Evolutionary conservation across 1,140 invertebrate genomes (phyloP).

Genomic region (Cyphomyrmex costatus): DNA sequence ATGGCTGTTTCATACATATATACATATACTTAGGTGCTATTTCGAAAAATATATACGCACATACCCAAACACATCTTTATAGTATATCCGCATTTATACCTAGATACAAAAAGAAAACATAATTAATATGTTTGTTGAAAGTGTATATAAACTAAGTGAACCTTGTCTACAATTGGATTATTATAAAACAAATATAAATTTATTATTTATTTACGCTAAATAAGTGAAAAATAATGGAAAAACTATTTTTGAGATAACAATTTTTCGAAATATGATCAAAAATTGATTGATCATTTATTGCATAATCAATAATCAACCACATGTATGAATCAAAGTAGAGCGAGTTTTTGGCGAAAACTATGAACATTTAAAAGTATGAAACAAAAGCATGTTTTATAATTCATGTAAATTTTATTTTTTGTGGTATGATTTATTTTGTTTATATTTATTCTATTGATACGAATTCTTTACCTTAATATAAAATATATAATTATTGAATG

Average conservation of each 20-base stretch:
- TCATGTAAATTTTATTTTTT: not conserved
- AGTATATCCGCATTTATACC: slow-evolving; percentile 36
- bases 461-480: not conserved
- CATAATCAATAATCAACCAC: not conserved
- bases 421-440: not conserved
- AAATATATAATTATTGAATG: not conserved
- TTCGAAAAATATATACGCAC: not conserved
- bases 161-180: not conserved
- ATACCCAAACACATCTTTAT: not conserved
- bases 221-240: slow-evolving; percentile 5
- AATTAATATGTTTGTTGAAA: not conserved
- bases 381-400: not conserved
- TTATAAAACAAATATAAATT: not conserved
- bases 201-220: not conserved
- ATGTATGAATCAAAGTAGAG: not conserved
- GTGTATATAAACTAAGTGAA: slow-evolving; percentile 42
- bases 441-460: not conserved
- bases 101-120: slow-evolving; percentile 49
- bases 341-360: not conserved
- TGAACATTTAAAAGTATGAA: not conserved
- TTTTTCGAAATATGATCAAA: not conserved
- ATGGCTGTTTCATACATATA: not conserved
- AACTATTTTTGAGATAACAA: slow-evolving; percentile 17
- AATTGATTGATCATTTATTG: not conserved
- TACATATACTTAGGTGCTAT: not conserved